These are phyloP conservation scores for Eilema caniola DNA, from an alignment of 2,888 invertebrate genomes.

Conservation along the genomic window DNA sequence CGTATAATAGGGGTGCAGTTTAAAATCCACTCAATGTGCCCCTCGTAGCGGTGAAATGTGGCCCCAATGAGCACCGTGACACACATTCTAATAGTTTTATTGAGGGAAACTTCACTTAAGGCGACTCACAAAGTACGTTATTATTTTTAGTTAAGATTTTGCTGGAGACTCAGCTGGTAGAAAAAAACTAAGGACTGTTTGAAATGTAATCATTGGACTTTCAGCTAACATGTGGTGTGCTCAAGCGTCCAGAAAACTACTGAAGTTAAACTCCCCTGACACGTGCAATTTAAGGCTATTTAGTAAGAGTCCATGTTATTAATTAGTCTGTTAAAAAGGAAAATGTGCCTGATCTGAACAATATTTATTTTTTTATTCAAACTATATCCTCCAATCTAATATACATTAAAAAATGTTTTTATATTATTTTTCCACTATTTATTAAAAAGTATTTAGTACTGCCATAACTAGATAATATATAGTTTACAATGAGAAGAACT, in stretches of 20 bases:
- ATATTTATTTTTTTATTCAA: too few species aligned
- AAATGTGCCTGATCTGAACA: too few species aligned
- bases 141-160: not conserved
- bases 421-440: too few species aligned
- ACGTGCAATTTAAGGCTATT: too few species aligned
- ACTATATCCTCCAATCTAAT: too few species aligned
- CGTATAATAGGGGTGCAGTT: constrained; percentile 52
- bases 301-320: too few species aligned
- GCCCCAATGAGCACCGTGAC: constrained; percentile 71
- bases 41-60: constrained; percentile 70
- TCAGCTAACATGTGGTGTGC: not conserved
- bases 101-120: constrained; percentile 52
- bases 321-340: too few species aligned
- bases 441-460: too few species aligned
- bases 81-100: constrained; percentile 82
- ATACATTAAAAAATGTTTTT: too few species aligned
- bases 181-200: not conserved
- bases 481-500: too few species aligned
- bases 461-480: not conserved
- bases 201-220: not conserved
- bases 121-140: constrained; percentile 47
- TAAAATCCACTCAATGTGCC: constrained; percentile 64
- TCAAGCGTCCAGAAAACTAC: too few species aligned
- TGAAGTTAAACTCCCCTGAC: not conserved
- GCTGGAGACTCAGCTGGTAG: too few species aligned